Evolutionary conservation across 2,113 vertebrate genomes (phyloP).

Genomic region (Forbesichthys papilliferus): DNA sequence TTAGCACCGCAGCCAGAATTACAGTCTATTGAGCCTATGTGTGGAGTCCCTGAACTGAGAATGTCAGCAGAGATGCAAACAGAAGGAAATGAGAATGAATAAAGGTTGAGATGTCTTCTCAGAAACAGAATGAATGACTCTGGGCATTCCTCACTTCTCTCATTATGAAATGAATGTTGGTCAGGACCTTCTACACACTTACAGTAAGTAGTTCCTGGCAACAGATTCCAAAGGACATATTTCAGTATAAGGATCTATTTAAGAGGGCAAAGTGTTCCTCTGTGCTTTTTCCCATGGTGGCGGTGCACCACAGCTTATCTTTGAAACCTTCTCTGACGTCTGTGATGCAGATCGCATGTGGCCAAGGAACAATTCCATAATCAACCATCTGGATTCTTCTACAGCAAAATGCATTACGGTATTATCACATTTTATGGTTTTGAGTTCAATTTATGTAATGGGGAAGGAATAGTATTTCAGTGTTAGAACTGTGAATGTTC

Average conservation of each 20-base stretch:
- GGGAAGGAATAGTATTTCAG: neutral
- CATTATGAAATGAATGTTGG: constrained; percentile 10
- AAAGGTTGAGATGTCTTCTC: neutral
- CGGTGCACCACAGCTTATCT: neutral
- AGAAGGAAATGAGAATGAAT: neutral
- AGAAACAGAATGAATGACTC: constrained; percentile 19
- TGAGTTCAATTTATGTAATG: no score
- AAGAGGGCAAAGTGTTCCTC: constrained; percentile 14
- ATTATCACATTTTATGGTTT: no score
- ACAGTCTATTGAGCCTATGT: constrained; percentile 44
- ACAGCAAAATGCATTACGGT: neutral
- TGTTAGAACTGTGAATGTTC: neutral
- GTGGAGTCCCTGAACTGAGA: constrained; percentile 62
- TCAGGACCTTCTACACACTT: constrained; percentile 9
- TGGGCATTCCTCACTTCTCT: constrained; percentile 6
- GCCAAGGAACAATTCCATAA: neutral
- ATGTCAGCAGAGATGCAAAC: constrained; percentile 55
- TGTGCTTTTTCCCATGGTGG: neutral
- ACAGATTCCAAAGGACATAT: constrained; percentile 5
- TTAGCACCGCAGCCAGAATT: constrained; percentile 38
- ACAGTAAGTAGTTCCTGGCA: constrained; percentile 1
- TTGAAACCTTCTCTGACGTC: neutral
- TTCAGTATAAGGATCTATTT: constrained; percentile 14
- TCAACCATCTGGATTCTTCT: neutral
- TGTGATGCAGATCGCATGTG: neutral